These are phyloP conservation scores for Ypsolopha scabrella DNA, from an alignment of 2,888 invertebrate genomes.

Conservation along the genomic window DNA sequence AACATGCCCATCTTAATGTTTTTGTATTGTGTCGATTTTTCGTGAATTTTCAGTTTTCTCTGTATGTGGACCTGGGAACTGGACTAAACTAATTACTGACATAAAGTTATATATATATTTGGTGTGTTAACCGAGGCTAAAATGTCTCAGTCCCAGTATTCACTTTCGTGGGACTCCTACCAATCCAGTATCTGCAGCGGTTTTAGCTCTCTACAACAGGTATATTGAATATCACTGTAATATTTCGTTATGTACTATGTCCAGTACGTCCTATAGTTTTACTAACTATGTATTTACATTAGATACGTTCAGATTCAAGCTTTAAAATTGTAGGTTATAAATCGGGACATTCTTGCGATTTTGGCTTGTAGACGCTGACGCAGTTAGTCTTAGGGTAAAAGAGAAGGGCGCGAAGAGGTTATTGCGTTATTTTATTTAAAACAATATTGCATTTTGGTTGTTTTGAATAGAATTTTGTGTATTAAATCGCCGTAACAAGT, in stretches of 20 bases:
- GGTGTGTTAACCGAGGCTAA: background rate
- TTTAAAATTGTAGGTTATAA: background rate
- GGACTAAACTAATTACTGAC: background rate
- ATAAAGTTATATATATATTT: background rate
- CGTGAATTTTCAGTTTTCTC: too few relatives aligned
- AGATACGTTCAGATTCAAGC: background rate
- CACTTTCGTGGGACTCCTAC: slow-evolving; percentile 52
- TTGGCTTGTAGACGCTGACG: too few relatives aligned
- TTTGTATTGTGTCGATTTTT: too few relatives aligned
- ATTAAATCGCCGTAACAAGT: too few relatives aligned
- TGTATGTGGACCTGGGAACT: too few relatives aligned
- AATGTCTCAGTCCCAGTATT: slow-evolving; percentile 49
- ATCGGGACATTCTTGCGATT: background rate
- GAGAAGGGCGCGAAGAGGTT: too few relatives aligned
- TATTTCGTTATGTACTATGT: too few relatives aligned
- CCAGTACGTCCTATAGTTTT: background rate
- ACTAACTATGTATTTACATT: background rate
- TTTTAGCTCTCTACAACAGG: slow-evolving; percentile 57
- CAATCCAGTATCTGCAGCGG: slow-evolving; percentile 51
- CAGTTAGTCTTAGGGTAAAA: too few relatives aligned
- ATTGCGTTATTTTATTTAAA: too few relatives aligned
- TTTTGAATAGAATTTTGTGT: too few relatives aligned
- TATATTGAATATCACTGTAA: slow-evolving; percentile 13
- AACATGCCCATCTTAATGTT: too few relatives aligned
- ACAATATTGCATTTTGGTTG: too few relatives aligned